Conservation (phyloP, 2,113 vertebrate genomes). For the Podocnemis expansa region DNA sequence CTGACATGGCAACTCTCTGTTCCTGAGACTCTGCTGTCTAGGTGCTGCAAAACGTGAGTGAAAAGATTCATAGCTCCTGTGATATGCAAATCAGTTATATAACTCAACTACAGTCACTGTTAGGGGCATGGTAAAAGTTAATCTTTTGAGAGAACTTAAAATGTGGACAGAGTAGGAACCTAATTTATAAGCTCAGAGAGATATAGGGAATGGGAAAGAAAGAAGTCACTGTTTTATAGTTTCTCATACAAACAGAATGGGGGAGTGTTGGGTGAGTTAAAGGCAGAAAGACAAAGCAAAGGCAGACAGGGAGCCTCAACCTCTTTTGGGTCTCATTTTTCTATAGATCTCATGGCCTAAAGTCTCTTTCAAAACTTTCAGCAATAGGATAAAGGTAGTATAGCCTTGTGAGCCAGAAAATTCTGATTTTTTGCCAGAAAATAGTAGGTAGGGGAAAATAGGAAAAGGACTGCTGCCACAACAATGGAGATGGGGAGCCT, state of each 20-base stretch:
- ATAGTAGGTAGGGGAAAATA: neutral
- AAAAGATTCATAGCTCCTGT: neutral
- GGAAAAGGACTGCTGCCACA: too few species aligned
- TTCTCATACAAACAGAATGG: neutral
- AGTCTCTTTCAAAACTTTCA: neutral
- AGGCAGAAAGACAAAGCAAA: neutral
- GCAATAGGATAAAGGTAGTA: neutral
- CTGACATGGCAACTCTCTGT: neutral
- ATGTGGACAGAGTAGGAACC: neutral
- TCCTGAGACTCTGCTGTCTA: neutral
- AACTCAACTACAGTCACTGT: rapidly evolving
- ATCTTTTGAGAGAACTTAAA: neutral
- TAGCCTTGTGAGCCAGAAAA: neutral
- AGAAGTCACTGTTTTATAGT: neutral
- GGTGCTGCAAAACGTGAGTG: neutral
- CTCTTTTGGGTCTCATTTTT: neutral
- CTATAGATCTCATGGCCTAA: neutral
- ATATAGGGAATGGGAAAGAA: neutral
- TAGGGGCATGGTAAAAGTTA: rapidly evolving
- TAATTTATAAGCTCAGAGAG: neutral
- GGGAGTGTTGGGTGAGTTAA: neutral
- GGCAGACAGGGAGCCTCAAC: neutral
- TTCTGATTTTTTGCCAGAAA: neutral
- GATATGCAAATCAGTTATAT: neutral
- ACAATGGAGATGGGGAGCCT: too few species aligned